phyloP scores from a whole-genome alignment of 2,888 invertebrate genomes.

The Microplitis manilae region DNA sequence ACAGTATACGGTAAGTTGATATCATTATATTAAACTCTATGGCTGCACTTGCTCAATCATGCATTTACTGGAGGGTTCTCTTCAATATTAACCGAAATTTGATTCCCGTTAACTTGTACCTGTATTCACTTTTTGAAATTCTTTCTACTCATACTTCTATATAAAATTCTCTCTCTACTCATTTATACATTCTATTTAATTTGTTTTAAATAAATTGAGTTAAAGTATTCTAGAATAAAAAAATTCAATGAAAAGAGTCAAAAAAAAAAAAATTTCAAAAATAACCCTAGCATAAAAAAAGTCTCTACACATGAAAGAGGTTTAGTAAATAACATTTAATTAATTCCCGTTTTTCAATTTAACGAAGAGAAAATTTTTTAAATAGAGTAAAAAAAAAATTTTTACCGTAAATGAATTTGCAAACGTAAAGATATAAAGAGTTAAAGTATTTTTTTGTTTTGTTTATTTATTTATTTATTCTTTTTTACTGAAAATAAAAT shows the following conservation, averaged over 20 bases:
- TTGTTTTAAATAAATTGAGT: neutral
- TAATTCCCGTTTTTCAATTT: no score
- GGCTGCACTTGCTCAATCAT: conserved; percentile 7
- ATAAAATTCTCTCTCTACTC: neutral
- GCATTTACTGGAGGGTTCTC: neutral
- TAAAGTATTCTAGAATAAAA: no score
- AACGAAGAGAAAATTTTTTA: no score
- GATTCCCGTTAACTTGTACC: neutral
- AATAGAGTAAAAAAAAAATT: no score
- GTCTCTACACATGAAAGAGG: no score
- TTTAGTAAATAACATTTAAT: no score
- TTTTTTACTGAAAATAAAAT: neutral
- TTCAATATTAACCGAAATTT: neutral
- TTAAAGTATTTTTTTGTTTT: neutral
- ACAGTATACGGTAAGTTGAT: conserved; percentile 6
- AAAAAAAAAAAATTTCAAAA: no score
- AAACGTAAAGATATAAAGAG: no score
- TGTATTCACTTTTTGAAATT: neutral
- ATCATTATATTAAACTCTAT: neutral
- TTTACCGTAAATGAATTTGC: no score
- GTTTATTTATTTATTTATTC: neutral
- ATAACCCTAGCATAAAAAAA: no score
- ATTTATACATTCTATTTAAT: neutral
- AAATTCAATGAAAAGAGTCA: no score
- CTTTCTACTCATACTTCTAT: neutral